Evolutionary conservation across 2,113 vertebrate genomes (phyloP), one percentile per base, ranked within the genome.

Genomic region (Brienomyrus longianalis): DNA sequence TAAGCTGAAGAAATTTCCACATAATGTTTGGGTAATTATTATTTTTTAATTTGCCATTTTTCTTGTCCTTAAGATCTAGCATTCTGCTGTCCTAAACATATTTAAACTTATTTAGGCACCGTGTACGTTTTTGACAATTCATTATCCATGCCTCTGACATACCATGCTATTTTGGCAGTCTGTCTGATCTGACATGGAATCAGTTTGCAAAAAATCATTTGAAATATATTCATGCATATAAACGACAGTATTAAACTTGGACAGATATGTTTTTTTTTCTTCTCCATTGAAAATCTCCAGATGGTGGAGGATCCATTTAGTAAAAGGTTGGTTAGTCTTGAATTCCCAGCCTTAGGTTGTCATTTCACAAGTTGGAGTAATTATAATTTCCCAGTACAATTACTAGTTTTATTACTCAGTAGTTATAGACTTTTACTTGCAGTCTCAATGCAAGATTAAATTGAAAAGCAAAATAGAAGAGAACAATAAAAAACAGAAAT

Each of bases 331-430:
- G 87, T 88, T 90, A 90, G 87, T 52, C 23, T 87, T 89, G 83
- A 90, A 83, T 80, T 89, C 23, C 47, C 52, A 86, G n/a, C 83
- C 39, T 83, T 48, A 47, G 80, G 89, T 88, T 88, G 90, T 88
- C 88, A 88, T 86, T 92, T 92, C 89, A 62, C n/a, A 47, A 23
- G 45, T 50, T 50, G 5, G 74, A 88, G 89, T 84, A 91, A 88
- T 90, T 89, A 62, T 48, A 86, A 70, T 80, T 77, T 47, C 89
- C 88, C 66, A 66, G 85, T 86, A 56, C 59, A 88, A 85, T 89
- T 48, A 21, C 51, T 87, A 56, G 51, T 56, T 87, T 39, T 48
- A 56, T 51, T 56, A 87, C 10, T 87, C 85, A 39, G 51, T 87
- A 87, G 31, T 87, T 35, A 35, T n/a, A 86, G 27, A n/a, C 84